These are phyloP conservation scores for Pocillopora damicornis DNA, from an alignment of 64 coral and sea anemone genomes.

Conservation along the genomic window DNA sequence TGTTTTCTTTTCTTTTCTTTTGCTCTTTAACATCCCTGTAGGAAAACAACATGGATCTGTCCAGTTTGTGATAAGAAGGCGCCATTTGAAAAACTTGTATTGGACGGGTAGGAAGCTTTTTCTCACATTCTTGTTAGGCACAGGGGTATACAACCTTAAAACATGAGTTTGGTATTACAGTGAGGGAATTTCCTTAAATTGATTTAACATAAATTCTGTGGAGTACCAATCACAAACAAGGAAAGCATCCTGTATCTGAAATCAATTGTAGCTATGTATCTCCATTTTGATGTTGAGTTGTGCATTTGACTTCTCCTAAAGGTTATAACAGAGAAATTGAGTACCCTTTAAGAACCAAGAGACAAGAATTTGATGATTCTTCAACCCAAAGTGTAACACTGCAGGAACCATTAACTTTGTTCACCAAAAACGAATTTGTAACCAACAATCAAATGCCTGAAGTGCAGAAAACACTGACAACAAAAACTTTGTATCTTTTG, in stretches of 20 bases:
- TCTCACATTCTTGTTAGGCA: neutral
- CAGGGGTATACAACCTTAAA: neutral
- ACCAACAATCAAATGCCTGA: neutral
- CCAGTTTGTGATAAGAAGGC: conserved; percentile 96
- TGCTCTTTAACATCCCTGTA: conserved; percentile 7
- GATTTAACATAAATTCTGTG: no score
- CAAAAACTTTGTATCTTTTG: neutral
- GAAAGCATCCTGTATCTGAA: no score
- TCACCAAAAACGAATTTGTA: no score
- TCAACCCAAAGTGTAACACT: neutral
- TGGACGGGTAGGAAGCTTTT: conserved; percentile 79
- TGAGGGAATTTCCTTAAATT: no score
- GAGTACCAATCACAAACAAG: no score
- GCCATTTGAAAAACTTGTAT: conserved; percentile 71
- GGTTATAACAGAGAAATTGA: neutral
- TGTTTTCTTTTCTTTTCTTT: neutral
- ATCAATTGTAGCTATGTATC: neutral
- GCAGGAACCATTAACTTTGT: no score
- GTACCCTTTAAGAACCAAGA: neutral
- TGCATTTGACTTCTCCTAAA: no score
- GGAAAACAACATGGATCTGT: conserved; percentile 93
- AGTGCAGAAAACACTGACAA: neutral
- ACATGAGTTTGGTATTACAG: no score
- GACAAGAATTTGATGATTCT: neutral
- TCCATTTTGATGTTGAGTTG: neutral